phyloP scores from a whole-genome alignment of 53 echinoderm and acorn worm genomes.

The Echinarachnius parma region DNA sequence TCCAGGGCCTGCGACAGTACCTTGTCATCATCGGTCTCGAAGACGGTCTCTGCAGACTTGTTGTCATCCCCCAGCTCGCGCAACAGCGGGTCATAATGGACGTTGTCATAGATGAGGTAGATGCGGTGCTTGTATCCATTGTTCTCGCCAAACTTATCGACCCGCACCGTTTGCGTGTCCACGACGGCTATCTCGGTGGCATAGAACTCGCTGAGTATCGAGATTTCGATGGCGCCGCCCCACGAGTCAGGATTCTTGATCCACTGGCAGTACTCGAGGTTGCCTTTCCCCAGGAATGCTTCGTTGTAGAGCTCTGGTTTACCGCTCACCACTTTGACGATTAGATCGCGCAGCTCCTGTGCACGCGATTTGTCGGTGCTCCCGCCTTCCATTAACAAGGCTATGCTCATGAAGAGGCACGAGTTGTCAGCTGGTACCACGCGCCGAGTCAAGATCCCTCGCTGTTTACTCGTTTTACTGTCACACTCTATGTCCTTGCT shows the following conservation, averaged over 20 bases:
- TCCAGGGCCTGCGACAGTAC: conserved; percentile 58
- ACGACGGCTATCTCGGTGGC: conserved; percentile 66
- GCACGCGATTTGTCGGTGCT: conserved; percentile 43
- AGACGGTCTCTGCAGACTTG: conserved; percentile 43
- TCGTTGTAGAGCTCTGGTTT: conserved; percentile 49
- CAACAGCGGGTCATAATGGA: conserved; percentile 72
- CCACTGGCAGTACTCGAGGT: conserved; percentile 73
- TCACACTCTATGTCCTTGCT: not conserved
- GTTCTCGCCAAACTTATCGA: conserved; percentile 66
- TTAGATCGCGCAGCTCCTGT: conserved; percentile 55
- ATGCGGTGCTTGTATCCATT: conserved; percentile 46
- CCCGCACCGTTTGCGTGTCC: conserved; percentile 60
- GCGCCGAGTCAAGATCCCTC: conserved; percentile 51
- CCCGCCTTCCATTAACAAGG: conserved; percentile 68
- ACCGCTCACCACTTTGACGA: conserved; percentile 57
- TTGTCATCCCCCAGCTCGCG: conserved; percentile 43
- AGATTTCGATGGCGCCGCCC: conserved; percentile 76
- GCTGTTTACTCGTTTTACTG: not conserved
- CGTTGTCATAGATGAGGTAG: conserved; percentile 63
- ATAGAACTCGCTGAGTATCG: conserved; percentile 70
- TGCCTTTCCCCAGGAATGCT: conserved; percentile 60
- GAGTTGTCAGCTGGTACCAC: conserved; percentile 72
- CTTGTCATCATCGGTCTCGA: conserved; percentile 49
- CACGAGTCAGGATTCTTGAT: conserved; percentile 59
- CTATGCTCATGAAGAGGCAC: conserved; percentile 64